Evolutionary conservation across 2,113 vertebrate species (phyloP).

Genomic region (Pitta sordida): DNA sequence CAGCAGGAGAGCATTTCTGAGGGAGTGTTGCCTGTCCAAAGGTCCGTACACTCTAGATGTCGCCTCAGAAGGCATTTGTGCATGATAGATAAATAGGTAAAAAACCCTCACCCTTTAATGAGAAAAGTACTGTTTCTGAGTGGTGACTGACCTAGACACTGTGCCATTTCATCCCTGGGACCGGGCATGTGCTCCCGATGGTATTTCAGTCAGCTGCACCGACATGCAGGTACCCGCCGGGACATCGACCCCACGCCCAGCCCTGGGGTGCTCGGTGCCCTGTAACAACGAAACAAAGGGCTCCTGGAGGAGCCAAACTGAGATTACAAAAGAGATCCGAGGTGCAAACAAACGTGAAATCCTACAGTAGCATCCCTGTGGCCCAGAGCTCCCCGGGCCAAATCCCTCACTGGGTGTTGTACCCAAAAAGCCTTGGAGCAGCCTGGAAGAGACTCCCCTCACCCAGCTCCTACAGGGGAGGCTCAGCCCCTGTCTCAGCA

Average conservation of each 20-base stretch:
- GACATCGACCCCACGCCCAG: rapidly evolving
- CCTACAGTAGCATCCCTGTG: rapidly evolving
- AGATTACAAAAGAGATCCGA: not conserved
- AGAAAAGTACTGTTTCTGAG: not conserved
- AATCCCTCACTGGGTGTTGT: rapidly evolving
- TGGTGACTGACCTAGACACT: not conserved
- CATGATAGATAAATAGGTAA: not conserved
- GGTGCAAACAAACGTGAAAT: not conserved
- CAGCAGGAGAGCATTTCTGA: not conserved
- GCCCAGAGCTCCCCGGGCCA: not conserved
- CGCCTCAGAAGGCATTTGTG: not conserved
- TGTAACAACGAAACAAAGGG: not conserved
- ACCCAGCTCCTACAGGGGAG: not conserved
- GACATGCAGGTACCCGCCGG: not conserved
- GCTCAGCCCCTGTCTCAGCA: not conserved
- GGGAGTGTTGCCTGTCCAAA: not conserved
- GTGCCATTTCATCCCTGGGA: not conserved
- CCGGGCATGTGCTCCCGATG: rapidly evolving
- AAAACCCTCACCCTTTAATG: rapidly evolving
- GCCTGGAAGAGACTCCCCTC: not conserved
- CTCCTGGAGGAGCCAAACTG: rapidly evolving
- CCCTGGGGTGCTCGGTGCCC: not conserved
- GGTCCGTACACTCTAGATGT: rapidly evolving
- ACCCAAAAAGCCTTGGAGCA: not conserved
- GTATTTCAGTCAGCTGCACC: not conserved